Evolutionary conservation across 2,113 vertebrate species (phyloP).

Genomic region (Okapia johnstoni): DNA sequence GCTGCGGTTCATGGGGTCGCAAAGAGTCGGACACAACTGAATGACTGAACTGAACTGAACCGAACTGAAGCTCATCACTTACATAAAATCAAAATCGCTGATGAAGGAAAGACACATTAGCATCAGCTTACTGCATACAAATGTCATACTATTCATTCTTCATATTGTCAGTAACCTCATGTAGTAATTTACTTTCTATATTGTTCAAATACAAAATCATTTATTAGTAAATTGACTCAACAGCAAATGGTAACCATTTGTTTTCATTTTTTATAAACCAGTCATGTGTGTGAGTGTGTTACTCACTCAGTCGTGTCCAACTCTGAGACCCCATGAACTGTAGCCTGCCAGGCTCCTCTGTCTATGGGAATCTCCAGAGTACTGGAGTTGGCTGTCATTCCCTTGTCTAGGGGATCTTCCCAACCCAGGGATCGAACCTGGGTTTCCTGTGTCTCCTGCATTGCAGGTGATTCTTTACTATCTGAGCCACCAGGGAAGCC

Average conservation of each 20-base stretch:
- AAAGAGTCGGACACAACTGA: too few species aligned
- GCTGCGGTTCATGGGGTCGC: too few species aligned
- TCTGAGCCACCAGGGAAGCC: not conserved
- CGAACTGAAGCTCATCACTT: not conserved
- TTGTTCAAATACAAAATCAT: not conserved
- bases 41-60: too few species aligned
- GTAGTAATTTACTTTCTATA: not conserved
- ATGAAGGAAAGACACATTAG: not conserved
- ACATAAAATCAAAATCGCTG: not conserved
- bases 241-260: not conserved
- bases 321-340: not conserved
- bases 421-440: not conserved
- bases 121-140: not conserved
- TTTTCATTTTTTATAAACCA: not conserved
- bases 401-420: not conserved
- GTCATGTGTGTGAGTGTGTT: not conserved
- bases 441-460: not conserved
- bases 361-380: not conserved
- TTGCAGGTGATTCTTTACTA: not conserved
- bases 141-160: not conserved
- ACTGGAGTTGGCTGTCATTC: not conserved
- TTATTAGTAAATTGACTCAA: not conserved
- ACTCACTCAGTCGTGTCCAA: not conserved
- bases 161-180: not conserved
- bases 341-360: not conserved